phyloP scores from a whole-genome alignment of 2,797 vertebrate species.

The Holocentrus rufus region DNA sequence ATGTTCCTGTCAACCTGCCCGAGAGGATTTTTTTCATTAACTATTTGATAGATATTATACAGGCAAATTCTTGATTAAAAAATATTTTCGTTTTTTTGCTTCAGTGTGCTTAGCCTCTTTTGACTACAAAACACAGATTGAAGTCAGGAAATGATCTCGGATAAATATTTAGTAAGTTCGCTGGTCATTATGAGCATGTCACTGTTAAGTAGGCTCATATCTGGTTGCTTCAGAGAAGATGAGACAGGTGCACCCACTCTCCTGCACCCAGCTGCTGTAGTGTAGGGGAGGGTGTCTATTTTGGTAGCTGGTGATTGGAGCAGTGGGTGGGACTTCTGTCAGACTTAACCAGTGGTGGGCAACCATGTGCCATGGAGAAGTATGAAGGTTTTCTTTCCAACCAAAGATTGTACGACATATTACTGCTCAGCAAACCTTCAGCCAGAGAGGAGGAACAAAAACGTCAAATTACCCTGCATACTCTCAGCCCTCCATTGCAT shows the following conservation, averaged over 20 bases:
- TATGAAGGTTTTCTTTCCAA: constrained; percentile 5
- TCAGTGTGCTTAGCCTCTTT: too few relatives aligned
- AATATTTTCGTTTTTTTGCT: too few relatives aligned
- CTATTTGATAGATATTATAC: accelerated
- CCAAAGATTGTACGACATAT: too few relatives aligned
- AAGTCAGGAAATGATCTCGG: not conserved
- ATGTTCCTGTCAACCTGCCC: not conserved
- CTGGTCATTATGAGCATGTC: constrained; percentile 21
- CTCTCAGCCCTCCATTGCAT: too few relatives aligned
- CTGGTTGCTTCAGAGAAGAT: constrained; percentile 64
- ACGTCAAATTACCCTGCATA: too few relatives aligned
- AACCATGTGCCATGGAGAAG: constrained; percentile 26
- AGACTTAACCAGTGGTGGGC: constrained; percentile 28
- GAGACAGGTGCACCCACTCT: constrained; percentile 78
- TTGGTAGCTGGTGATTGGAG: constrained; percentile 73
- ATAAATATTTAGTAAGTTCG: not conserved
- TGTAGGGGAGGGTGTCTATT: constrained; percentile 76
- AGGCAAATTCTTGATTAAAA: too few relatives aligned
- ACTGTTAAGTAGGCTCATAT: constrained; percentile 48
- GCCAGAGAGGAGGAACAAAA: not conserved
- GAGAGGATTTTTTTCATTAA: not conserved
- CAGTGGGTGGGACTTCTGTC: constrained; percentile 70
- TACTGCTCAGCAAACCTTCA: not conserved
- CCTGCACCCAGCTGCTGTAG: constrained; percentile 76
- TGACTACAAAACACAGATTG: not conserved